phyloP scores from a whole-genome alignment of 2,113 vertebrate species.

The Diadophis punctatus region DNA sequence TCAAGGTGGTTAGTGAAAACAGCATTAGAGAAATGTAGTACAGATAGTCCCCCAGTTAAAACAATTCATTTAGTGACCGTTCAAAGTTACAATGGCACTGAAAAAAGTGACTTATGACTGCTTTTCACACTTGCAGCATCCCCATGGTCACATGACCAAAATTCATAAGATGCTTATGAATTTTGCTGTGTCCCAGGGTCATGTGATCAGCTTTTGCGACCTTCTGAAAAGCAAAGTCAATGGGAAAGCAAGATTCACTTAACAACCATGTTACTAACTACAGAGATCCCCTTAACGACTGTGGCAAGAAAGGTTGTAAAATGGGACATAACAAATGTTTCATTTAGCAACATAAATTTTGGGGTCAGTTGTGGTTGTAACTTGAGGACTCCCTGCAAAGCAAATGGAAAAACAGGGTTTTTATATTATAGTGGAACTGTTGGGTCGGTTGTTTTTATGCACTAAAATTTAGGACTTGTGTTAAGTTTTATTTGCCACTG shows the following conservation, averaged over 20 bases:
- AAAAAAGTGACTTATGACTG: not conserved
- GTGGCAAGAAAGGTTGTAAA: not conserved
- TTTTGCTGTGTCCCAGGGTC: not conserved
- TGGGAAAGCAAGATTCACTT: not conserved
- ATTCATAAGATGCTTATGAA: not conserved
- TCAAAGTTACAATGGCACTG: not conserved
- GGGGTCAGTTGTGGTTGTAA: not conserved
- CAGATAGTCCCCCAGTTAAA: not conserved
- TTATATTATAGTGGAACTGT: not conserved
- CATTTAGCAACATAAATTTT: not conserved
- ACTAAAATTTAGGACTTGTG: not conserved
- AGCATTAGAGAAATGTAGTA: not conserved
- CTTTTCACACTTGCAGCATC: not conserved
- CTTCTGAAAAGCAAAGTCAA: not conserved
- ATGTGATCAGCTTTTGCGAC: not conserved
- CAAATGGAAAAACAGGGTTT: not conserved
- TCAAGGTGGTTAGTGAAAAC: not conserved
- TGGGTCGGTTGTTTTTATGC: not conserved
- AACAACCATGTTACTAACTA: not conserved
- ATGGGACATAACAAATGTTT: not conserved
- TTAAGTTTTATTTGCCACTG: not conserved
- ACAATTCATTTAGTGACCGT: not conserved
- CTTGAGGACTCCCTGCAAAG: not conserved
- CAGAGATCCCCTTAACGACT: not conserved
- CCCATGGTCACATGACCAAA: not conserved